A percentile compares a stretch with the other conserved stretches of the same genome.
Evolutionary conservation across 2,888 invertebrate genomes (phyloP).

Genomic region (Acrocyrtus sp.): DNA sequence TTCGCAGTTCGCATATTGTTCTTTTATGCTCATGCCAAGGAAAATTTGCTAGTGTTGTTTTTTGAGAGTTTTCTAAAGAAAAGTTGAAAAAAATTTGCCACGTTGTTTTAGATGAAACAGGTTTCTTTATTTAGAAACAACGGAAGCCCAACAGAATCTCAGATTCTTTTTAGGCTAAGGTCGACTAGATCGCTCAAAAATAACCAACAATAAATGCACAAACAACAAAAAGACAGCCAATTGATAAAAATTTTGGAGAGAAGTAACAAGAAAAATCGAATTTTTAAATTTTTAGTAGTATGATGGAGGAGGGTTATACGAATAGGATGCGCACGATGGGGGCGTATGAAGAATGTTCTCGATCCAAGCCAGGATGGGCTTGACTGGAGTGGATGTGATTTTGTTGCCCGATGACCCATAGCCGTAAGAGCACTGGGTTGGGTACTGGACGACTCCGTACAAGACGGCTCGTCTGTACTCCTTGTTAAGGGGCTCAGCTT

Average conservation of each 20-base stretch:
- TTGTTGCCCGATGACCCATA: conserved; percentile 56
- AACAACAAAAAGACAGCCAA: conserved; percentile 11
- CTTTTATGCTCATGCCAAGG: too few species aligned
- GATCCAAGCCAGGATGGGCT: conserved; percentile 60
- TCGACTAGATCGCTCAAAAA: conserved; percentile 57
- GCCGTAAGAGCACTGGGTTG: conserved; percentile 59
- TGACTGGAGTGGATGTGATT: conserved; percentile 60
- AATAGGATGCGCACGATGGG: conserved; percentile 49
- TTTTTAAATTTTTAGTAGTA: conserved; percentile 42
- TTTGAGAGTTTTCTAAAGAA: too few species aligned
- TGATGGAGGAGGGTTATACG: conserved; percentile 21
- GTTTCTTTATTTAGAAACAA: conserved; percentile 41
- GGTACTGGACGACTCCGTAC: conserved; percentile 61
- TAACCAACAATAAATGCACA: conserved; percentile 32
- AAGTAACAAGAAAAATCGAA: conserved; percentile 32
- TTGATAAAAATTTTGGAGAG: too few species aligned
- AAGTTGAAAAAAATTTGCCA: too few species aligned
- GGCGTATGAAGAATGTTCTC: conserved; percentile 58
- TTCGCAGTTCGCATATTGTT: too few species aligned
- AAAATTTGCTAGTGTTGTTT: too few species aligned
- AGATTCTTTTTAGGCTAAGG: conserved; percentile 28
- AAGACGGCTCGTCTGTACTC: conserved; percentile 61
- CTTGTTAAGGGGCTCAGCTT: conserved; percentile 55
- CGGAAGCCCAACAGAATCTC: conserved; percentile 20
- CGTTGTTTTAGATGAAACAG: conserved; percentile 33